Conservation (phyloP, 2,888 invertebrate genomes). For the Opisthograptis luteolata region DNA sequence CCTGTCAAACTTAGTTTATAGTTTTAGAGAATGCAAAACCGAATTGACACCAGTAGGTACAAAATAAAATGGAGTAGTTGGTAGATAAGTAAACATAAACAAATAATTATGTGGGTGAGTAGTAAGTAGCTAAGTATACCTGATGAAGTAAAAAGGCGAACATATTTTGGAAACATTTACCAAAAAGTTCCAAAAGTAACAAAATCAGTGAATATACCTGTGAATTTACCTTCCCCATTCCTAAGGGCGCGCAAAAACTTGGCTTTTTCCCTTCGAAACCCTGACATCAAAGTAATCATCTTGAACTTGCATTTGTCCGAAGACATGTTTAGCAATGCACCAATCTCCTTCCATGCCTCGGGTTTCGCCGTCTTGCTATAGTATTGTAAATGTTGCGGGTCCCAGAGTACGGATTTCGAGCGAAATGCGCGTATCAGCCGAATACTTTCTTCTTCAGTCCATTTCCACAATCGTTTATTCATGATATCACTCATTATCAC, state of each 20-base stretch:
- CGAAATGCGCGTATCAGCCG: conserved; percentile 52
- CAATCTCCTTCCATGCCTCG: conserved; percentile 50
- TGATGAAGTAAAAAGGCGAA: no score
- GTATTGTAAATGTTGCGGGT: conserved; percentile 42
- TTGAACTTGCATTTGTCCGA: conserved; percentile 52
- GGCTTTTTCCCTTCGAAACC: conserved; percentile 57
- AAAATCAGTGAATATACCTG: not conserved
- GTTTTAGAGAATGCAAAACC: no score
- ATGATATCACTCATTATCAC: conserved; percentile 37
- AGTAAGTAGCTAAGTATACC: no score
- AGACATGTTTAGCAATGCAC: conserved; percentile 35
- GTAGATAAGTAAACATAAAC: no score
- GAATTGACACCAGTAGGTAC: no score
- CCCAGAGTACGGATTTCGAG: conserved; percentile 51
- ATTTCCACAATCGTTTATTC: conserved; percentile 18
- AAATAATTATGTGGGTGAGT: no score
- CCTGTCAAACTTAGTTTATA: no score
- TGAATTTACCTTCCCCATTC: not conserved
- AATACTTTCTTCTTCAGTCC: conserved; percentile 52
- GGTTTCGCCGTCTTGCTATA: conserved; percentile 49
- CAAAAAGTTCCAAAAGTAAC: no score
- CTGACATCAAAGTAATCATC: conserved; percentile 53
- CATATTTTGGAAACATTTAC: no score
- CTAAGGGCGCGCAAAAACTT: conserved; percentile 40
- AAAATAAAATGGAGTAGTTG: no score